Evolutionary conservation across 1,140 invertebrate genomes (phyloP).

Genomic region (Bombus balteatus): DNA sequence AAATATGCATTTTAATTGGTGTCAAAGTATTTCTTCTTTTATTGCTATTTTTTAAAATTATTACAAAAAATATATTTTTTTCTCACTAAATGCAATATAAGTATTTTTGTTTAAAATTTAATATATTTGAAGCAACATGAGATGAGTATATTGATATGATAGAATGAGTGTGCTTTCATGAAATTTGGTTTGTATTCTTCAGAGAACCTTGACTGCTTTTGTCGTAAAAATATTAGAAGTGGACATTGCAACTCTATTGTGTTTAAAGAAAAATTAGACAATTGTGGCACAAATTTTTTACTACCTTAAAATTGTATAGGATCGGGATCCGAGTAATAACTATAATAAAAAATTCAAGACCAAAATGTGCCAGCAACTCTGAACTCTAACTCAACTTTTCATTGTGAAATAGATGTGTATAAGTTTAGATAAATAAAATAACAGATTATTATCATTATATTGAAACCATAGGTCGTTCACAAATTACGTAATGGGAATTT

Average conservation of each 20-base stretch:
- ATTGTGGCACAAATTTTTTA: conserved; percentile 50
- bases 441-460: conserved; percentile 36
- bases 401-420: conserved; percentile 42
- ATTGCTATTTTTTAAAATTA: neutral
- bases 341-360: conserved; percentile 53
- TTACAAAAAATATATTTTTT: neutral
- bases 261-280: conserved; percentile 49
- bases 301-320: conserved; percentile 48
- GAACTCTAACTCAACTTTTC: conserved; percentile 52
- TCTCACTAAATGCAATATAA: neutral
- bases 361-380: conserved; percentile 64
- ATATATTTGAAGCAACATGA: conserved; percentile 43
- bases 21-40: neutral
- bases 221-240: conserved; percentile 52
- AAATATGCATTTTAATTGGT: conserved; percentile 22
- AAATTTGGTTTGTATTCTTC: conserved; percentile 55
- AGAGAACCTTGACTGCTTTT: conserved; percentile 50
- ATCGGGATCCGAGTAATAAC: conserved; percentile 59
- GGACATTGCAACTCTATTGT: conserved; percentile 46
- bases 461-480: conserved; percentile 52
- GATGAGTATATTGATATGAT: conserved; percentile 48
- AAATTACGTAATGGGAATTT: conserved; percentile 66
- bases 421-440: conserved; percentile 39
- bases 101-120: conserved; percentile 21
- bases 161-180: conserved; percentile 49